Evolutionary conservation across 1,140 invertebrate species (phyloP).

Genomic region (Drosophila nannoptera): DNA sequence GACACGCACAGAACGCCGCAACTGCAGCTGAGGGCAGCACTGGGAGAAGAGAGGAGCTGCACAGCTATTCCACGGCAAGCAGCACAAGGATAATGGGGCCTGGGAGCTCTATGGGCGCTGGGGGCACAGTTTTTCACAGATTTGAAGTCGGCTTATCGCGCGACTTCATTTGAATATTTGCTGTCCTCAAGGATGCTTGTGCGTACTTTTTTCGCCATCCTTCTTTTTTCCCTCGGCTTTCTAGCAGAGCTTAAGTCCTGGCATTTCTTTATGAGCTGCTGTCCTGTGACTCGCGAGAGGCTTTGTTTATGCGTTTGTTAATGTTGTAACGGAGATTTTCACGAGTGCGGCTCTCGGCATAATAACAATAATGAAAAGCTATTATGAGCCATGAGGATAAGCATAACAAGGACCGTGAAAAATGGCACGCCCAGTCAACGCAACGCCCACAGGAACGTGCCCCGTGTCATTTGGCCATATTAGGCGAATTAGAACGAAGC

Average conservation of each 20-base stretch:
- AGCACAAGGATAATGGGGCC: slow-evolving; percentile 10
- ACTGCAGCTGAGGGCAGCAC: background rate
- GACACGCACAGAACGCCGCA: slow-evolving; percentile 33
- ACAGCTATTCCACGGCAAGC: slow-evolving; percentile 49
- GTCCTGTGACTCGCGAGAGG: slow-evolving; percentile 9
- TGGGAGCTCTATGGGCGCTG: slow-evolving; percentile 15
- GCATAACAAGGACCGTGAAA: slow-evolving; percentile 53
- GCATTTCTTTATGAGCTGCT: slow-evolving; percentile 18
- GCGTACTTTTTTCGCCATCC: slow-evolving; percentile 13
- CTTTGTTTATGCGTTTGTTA: slow-evolving; percentile 78
- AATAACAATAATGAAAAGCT: slow-evolving; percentile 79
- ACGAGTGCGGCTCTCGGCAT: slow-evolving; percentile 64
- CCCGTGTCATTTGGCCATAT: slow-evolving; percentile 74
- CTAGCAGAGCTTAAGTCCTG: slow-evolving; percentile 30
- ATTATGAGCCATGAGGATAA: slow-evolving; percentile 74
- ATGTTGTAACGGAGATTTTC: slow-evolving; percentile 78
- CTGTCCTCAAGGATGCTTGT: slow-evolving; percentile 36
- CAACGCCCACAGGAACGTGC: slow-evolving; percentile 26
- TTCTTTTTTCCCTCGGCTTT: background rate
- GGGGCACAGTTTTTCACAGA: slow-evolving; percentile 62
- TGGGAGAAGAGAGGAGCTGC: background rate
- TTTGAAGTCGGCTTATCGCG: slow-evolving; percentile 77
- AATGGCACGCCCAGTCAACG: slow-evolving; percentile 59
- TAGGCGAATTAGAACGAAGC: slow-evolving; percentile 64
- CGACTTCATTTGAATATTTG: slow-evolving; percentile 78